Base-by-base conservation (phyloP, 2,888 invertebrate genomes). In the Synergus japonicus region DNA sequence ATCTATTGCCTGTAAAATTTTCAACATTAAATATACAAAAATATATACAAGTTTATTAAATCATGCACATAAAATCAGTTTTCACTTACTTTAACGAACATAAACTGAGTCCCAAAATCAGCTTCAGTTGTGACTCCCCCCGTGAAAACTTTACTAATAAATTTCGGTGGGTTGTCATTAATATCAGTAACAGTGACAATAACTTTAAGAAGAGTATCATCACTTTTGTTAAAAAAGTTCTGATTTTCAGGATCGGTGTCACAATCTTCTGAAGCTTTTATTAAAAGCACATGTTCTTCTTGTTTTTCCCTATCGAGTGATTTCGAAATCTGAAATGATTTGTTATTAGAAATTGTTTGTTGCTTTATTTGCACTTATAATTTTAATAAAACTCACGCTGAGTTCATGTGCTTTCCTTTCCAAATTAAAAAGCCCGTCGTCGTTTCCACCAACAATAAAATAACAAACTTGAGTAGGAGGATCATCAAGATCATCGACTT, bases 111-210 rank as follows among this genome's bases (percentile, higher is more conserved):
- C 0, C 98, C 98, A 91, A 98, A 98, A 90, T 97, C 96, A 0
- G 97, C 97, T 83, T 97, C 97, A 0, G 98, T 98, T 15, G 98
- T 98, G 1, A 99, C 97, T 1, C 98, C 98, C 0, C 98, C 98
- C 0, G 98, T 98, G 90, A 98, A 98, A 82, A 97, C 95, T 84
- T 95, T 94, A 81, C 95, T 96, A 4, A 94, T 93, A 90, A 98
- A 98, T 87, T 93, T 94, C 0, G 99, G 98, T 0, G 97, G 94
- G 92, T 98, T 98, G 89, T 99, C 99, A 89, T 99, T 98, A 2
- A 97, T 94, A 88, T 99, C 99, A 65, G 94, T 92, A 0, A 99
- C 96, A 78, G 93, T 93, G 0, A 98, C 93, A 12, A 94, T 91
- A 0, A 97, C 95, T 88, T 94, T 94, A 0, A 97, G 92, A 2